Percentiles rank a stretch among this genome's conserved stretches.
Evolutionary conservation across 2,113 vertebrate species (phyloP).

Genomic region (Hippopotamus amphibius): DNA sequence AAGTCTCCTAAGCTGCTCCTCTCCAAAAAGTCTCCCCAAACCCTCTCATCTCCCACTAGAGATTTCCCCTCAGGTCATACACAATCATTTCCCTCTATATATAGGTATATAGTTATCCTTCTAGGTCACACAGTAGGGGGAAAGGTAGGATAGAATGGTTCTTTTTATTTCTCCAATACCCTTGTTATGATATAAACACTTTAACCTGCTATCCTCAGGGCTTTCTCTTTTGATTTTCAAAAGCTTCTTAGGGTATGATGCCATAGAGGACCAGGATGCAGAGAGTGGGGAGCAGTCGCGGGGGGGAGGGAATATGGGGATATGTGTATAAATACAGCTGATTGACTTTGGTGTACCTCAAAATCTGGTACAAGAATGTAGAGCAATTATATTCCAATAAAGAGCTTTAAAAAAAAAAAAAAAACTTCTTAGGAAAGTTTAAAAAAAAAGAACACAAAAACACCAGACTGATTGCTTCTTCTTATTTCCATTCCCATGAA

Average conservation of each 20-base stretch:
- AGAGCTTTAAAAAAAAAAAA: too few relatives aligned
- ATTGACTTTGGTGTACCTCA: too few relatives aligned
- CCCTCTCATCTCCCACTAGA: background rate
- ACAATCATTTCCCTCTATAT: background rate
- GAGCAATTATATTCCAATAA: too few relatives aligned
- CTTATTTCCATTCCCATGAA: constrained; percentile 22
- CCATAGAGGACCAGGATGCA: too few relatives aligned
- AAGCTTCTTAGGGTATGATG: background rate
- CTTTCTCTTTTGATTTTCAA: constrained; percentile 42
- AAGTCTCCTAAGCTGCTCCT: background rate
- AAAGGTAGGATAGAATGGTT: background rate
- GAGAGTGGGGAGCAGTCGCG: too few relatives aligned
- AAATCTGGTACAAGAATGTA: too few relatives aligned
- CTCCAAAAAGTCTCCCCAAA: background rate
- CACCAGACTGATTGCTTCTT: background rate
- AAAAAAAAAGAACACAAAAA: background rate
- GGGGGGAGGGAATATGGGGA: too few relatives aligned
- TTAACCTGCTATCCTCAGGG: background rate
- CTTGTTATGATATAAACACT: background rate
- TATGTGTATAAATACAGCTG: too few relatives aligned
- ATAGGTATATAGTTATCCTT: background rate
- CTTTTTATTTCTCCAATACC: background rate
- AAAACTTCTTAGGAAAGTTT: background rate
- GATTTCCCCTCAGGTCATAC: background rate
- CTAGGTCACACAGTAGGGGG: background rate